Evolutionary conservation across 30 jellyfish, hydroid and myxozoan species (phyloP).

Genomic region (Morbakka virulenta): DNA sequence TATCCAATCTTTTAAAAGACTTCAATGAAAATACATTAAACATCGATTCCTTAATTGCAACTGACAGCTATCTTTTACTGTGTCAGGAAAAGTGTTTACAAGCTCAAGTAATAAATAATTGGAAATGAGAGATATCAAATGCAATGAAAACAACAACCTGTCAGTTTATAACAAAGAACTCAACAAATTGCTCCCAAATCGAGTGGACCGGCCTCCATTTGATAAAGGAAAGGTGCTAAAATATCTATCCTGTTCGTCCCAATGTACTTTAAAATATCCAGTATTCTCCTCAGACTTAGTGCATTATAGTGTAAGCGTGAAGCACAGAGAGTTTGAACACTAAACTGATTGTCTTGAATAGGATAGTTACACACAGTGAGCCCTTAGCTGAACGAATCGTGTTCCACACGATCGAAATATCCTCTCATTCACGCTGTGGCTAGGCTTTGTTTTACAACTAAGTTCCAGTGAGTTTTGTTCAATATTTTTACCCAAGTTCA

Average conservation of each 20-base stretch:
- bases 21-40: neutral
- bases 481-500: neutral
- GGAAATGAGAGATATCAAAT: neutral
- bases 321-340: neutral
- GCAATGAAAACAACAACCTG: neutral
- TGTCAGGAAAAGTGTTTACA: neutral
- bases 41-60: neutral
- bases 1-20: too few species aligned
- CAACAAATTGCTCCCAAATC: neutral
- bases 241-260: too few species aligned
- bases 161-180: neutral
- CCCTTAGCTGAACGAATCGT: neutral
- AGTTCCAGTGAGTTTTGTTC: neutral
- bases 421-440: neutral
- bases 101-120: too few species aligned
- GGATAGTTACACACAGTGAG: neutral
- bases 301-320: neutral
- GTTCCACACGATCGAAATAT: neutral
- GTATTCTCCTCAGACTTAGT: too few species aligned
- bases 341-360: neutral
- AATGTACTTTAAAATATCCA: too few species aligned
- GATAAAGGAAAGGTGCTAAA: neutral
- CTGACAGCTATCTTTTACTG: neutral
- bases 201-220: neutral
- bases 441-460: neutral